Evolutionary conservation across 2,888 invertebrate genomes (phyloP).

Genomic region (Aplocera efformata): DNA sequence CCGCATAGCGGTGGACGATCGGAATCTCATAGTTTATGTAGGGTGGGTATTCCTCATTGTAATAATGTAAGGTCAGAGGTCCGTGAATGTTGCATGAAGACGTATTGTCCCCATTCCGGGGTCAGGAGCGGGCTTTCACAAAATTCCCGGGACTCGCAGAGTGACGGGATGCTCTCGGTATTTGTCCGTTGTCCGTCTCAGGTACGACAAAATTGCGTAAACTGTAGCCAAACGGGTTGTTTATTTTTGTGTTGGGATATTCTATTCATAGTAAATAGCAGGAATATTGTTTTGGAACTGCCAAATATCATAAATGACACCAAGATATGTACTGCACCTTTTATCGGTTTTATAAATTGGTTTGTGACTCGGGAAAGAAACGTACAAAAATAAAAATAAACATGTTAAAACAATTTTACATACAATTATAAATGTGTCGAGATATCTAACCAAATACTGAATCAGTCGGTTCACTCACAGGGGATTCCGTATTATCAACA

Average conservation of each 20-base stretch:
- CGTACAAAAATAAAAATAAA: too few relatives aligned
- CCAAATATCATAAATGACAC: too few relatives aligned
- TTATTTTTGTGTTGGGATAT: conserved; percentile 15
- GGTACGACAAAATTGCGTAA: conserved; percentile 26
- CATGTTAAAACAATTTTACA: too few relatives aligned
- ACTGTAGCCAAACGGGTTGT: conserved; percentile 21
- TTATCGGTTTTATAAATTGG: too few relatives aligned
- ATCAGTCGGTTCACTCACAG: too few relatives aligned
- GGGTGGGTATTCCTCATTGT: conserved; percentile 48
- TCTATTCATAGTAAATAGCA: conserved; percentile 12
- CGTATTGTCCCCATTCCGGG: conserved; percentile 58
- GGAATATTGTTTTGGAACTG: too few relatives aligned
- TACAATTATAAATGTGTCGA: too few relatives aligned
- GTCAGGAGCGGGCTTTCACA: conserved; percentile 58
- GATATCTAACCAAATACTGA: too few relatives aligned
- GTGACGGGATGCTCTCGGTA: conserved; percentile 26
- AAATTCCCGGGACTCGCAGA: conserved; percentile 46
- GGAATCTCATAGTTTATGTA: conserved; percentile 57
- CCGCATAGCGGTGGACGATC: conserved; percentile 34
- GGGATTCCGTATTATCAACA: too few relatives aligned
- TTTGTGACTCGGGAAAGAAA: too few relatives aligned
- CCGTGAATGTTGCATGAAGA: conserved; percentile 67
- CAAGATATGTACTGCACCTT: too few relatives aligned
- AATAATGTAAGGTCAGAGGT: conserved; percentile 53
- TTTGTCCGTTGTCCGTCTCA: conserved; percentile 24